Base-by-base conservation (phyloP, 2,888 invertebrate species). In the Agrotis segetum region DNA sequence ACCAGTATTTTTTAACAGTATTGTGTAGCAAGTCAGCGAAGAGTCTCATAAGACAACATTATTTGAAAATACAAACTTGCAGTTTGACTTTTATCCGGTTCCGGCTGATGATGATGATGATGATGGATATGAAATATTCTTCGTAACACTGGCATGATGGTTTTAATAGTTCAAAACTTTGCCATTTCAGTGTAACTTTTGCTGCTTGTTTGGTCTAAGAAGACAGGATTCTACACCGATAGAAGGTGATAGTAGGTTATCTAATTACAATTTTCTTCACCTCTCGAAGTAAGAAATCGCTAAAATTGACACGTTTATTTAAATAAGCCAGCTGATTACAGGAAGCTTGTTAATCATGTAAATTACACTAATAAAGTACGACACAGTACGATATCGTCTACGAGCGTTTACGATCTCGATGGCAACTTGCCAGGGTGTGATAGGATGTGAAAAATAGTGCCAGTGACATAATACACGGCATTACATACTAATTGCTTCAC, bases 381-480 rank as follows among this genome's bases (percentile, higher is more conserved):
- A 17, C 21, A 61, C 59, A 63, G 52, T 67, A 75, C 64, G 59
- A 64, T 74, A 74, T 72, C 67, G 40, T 46, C 56, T 59, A 65
- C 63, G 53, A 21, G 40, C 62, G 66, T 77, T 77, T 60, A 76
- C 63, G 52, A 69, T 68, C 50, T 53, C 13, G 17, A 9, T 74
- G 83, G 79, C 71, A 59, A 13, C 24, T n/a, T 67, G 81, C 82
- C 83, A 82, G 71, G 49, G 34, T 66, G 69, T 67, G 69, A 73
- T 34, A 56, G 53, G 66, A 44, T 70, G 63, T 68, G 65, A 71
- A 74, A 80, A 81, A 78, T 74, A 61, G 69, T 71, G 72, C 62
- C 74, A 71, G 76, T 74, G 56, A 65, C 61, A 77, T 77, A 81
- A 74, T 58, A 2, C 72, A 77, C 69, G 50, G 55, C 47, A 71